Percentiles rank a stretch among this genome's conserved stretches.
These are phyloP conservation scores for Geodia barretti DNA, from an alignment of 37 sponge, comb jelly and placozoan genomes.

Conservation along the genomic window DNA sequence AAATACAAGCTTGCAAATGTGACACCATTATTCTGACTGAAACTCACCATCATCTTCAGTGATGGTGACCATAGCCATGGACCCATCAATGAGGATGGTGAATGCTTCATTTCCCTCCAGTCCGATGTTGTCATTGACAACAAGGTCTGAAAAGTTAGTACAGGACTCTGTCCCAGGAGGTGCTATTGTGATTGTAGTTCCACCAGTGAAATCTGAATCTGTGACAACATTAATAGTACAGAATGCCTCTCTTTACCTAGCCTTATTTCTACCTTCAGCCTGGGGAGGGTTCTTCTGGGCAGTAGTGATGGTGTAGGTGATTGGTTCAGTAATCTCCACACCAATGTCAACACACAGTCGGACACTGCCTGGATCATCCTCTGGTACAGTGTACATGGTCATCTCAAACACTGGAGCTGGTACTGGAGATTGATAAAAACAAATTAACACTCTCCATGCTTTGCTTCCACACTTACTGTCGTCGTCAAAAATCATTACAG, in stretches of 20 bases:
- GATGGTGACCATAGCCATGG: not conserved
- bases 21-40: too few relatives aligned
- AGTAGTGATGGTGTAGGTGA: not conserved
- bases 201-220: too few relatives aligned
- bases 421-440: too few relatives aligned
- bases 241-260: too few relatives aligned
- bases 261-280: not conserved
- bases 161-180: not conserved
- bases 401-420: not conserved
- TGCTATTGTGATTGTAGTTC: not conserved
- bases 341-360: not conserved
- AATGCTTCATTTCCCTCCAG: slow-evolving; percentile 7
- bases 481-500: slow-evolving; percentile 19
- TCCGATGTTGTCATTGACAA: slow-evolving; percentile 17
- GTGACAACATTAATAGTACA: too few relatives aligned
- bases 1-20: too few relatives aligned
- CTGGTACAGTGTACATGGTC: slow-evolving; percentile 11
- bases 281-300: not conserved
- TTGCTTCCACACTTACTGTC: slow-evolving; percentile 58
- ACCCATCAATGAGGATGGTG: not conserved
- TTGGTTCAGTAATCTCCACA: not conserved
- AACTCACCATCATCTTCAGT: too few relatives aligned
- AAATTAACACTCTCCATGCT: too few relatives aligned
- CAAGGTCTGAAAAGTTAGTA: not conserved
- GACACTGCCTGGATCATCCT: slow-evolving; percentile 1